Evolutionary conservation across 2,888 invertebrate genomes (phyloP), one percentile per base, ranked within the genome.

Genomic region (Cryptocheilus praepositus): DNA sequence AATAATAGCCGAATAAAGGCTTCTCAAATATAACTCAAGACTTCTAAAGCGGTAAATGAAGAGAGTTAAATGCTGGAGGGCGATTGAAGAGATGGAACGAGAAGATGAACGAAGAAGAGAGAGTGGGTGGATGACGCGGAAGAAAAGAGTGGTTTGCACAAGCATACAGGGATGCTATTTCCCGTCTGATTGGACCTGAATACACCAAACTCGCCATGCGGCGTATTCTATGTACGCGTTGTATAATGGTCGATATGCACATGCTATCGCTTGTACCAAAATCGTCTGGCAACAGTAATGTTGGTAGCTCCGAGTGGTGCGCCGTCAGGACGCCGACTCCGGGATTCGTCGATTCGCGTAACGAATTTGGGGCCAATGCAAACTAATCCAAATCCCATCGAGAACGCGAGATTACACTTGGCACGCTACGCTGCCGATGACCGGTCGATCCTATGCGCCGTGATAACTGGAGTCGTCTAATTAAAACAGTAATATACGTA

Each of bases 111-210:
- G 13, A 36, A 25, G 25, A 5, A 25, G 25, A 25, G 5, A 25
- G 25, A 25, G 25, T 25, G 25, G 11, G 3, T 4, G 36, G 1
- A 11, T 8, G 11, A 11, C 36, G 36, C 13, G 11, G 36, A 36
- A 36, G 36, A 4, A 36, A 36, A 36, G 8, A 11, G 36, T 36
- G 36, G 7, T 7, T 7, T 7, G 28, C 28, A 7, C 3, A 28
- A 21, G 5, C 19, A 52, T 36, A n/a, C n/a, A n/a, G n/a, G 74
- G 66, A 19, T 67, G 63, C 64, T 76, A 71, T 79, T 76, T 73
- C 76, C 67, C 71, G 63, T 68, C 71, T 67, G 79, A 79, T 76
- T 71, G 73, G 67, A 69, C 71, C 57, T 71, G 66, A 69, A 74
- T 70, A 57, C 61, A 60, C 51, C 28, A 58, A 64, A 54, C 54